A percentile compares a stretch with the other conserved stretches of the same genome.
phyloP scores from a whole-genome alignment of 2,888 invertebrate species.

The Tribolium freemani region DNA sequence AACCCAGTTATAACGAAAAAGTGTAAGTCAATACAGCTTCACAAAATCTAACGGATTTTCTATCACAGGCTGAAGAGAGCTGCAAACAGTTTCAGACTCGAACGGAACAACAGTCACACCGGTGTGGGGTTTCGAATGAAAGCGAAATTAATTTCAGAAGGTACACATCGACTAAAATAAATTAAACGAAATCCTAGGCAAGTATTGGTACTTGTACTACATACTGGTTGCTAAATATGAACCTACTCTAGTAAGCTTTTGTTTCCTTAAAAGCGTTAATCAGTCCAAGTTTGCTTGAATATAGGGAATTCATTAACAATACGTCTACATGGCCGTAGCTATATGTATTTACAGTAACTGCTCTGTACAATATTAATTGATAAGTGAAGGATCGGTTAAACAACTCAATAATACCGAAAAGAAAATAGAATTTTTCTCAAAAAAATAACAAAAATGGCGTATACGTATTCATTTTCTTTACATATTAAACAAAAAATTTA shows the following conservation, averaged over 20 bases:
- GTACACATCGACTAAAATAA: conserved; percentile 49
- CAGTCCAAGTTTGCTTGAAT: conserved; percentile 65
- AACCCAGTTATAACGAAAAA: conserved; percentile 49
- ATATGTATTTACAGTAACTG: conserved; percentile 54
- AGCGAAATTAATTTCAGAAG: conserved; percentile 38
- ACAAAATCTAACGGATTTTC: conserved; percentile 53
- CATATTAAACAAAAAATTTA: conserved; percentile 58
- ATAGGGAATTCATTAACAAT: conserved; percentile 56
- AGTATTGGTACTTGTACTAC: conserved; percentile 64
- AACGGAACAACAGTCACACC: conserved; percentile 48
- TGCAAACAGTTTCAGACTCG: conserved; percentile 50
- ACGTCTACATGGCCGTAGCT: conserved; percentile 55
- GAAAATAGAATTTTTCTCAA: conserved; percentile 34
- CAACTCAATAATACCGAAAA: conserved; percentile 42
- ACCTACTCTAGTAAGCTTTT: conserved; percentile 55
- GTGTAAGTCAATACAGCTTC: conserved; percentile 51
- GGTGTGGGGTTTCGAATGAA: conserved; percentile 31
- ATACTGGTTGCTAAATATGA: conserved; percentile 48
- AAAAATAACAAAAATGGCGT: conserved; percentile 58
- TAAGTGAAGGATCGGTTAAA: conserved; percentile 33
- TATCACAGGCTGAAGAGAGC: conserved; percentile 68
- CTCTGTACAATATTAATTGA: conserved; percentile 54
- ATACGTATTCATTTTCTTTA: conserved; percentile 62
- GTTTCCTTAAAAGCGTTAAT: conserved; percentile 61
- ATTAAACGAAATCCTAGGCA: conserved; percentile 57